Evolutionary conservation across 2,888 invertebrate species (phyloP), one percentile per base, ranked within the genome.

Genomic region (Pollenia griseotomentosa): DNA sequence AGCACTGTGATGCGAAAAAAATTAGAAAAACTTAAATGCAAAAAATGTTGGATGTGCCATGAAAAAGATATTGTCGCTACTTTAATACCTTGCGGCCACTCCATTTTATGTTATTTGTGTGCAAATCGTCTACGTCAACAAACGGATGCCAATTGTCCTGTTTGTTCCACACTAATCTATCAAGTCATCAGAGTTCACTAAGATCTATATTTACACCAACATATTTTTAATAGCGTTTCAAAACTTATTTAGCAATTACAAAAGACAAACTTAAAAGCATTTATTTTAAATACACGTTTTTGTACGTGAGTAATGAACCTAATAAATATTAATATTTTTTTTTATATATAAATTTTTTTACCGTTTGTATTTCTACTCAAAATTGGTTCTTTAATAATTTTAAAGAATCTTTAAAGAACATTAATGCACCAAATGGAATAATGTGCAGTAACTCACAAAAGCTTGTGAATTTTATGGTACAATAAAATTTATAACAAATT

Each of bases 101-200:
- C 98, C 94, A 96, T 97, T 94, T 98, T 98, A 95, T 98, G 98
- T 94, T 95, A 97, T 95, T 98, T 98, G 92, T 98, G 98, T 94
- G 98, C 98, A 88, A 96, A 95, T 91, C 95, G 96, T 89, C 91
- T 92, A 51, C 98, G 98, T 94, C 97, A 97, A 88, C 94, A 95
- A 78, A 94, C 94, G 83, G 94, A 94, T 90, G 94, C 94, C 85
- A 94, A 94, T 83, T 98, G 98, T 94, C 98, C 98, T 66, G 96
- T 97, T 63, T 98, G 98, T 48, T 80, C 55, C 23, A 74, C 68
- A 53, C 84, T 80, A 80, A 80, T 85, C 51, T 75, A 73, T 61
- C 84, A 85, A 79, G 79, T 68, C 12, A 46, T 74, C 40, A 85
- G 68, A 80, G 66, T 85, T 61, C 55, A 77, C 55, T 83, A 77